These are phyloP conservation scores for Neopipo cinnamomea DNA, from an alignment of 2,113 vertebrate species.

Conservation along the genomic window DNA sequence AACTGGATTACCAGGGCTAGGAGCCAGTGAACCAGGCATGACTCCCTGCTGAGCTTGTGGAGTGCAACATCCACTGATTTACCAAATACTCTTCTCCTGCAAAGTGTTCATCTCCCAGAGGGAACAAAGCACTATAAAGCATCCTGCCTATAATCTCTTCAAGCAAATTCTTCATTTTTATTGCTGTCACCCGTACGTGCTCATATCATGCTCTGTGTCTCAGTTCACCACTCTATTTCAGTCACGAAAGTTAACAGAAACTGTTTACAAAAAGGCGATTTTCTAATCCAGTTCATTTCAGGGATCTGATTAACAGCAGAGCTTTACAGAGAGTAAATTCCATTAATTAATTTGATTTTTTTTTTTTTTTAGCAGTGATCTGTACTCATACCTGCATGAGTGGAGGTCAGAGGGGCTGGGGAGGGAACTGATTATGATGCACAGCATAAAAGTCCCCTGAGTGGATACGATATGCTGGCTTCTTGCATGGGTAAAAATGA, in stretches of 20 bases:
- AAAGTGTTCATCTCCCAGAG: not conserved
- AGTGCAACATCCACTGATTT: not conserved
- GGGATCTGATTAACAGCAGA: not conserved
- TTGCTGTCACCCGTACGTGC: not conserved
- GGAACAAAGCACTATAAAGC: not conserved
- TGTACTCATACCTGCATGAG: not conserved
- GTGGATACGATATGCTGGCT: not conserved
- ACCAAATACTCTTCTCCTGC: not conserved
- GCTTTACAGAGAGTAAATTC: not conserved
- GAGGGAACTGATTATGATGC: not conserved
- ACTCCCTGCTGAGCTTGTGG: not conserved
- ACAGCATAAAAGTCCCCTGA: not conserved
- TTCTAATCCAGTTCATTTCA: not conserved
- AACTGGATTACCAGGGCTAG: not conserved
- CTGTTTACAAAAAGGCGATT: not conserved
- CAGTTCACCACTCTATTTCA: not conserved
- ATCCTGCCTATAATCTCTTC: not conserved
- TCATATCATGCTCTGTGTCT: not conserved
- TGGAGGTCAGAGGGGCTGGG: not conserved
- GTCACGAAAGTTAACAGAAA: not conserved
- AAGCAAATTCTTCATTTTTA: not conserved
- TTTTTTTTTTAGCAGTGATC: not conserved
- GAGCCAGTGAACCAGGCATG: not conserved
- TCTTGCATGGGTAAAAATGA: not conserved
- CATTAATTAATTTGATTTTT: not conserved